Percentiles rank a stretch among this genome's conserved stretches.
Conservation (phyloP, 2,888 invertebrate genomes). For the Cheilosia variabilis region DNA sequence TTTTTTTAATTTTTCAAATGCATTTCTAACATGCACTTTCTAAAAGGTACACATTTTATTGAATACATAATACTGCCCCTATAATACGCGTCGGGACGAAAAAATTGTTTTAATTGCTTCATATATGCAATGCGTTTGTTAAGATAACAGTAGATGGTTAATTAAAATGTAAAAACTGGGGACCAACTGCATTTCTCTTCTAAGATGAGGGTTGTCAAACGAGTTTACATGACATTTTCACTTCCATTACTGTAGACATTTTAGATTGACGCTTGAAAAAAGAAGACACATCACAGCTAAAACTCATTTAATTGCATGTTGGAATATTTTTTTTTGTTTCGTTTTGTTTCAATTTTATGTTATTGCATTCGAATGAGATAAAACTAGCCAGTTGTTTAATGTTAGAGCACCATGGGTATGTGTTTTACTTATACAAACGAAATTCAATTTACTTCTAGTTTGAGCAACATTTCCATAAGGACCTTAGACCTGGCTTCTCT, state of each 20-base stretch:
- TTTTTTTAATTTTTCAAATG: not conserved
- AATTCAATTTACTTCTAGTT: not conserved
- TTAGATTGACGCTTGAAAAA: constrained; percentile 13
- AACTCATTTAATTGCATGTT: not conserved
- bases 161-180: constrained; percentile 36
- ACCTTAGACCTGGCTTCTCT: too few species aligned
- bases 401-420: not conserved
- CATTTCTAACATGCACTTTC: constrained; percentile 5
- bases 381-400: not conserved
- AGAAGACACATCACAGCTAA: not conserved
- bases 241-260: constrained; percentile 26
- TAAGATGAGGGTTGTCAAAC: constrained; percentile 49
- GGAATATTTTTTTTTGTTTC: not conserved
- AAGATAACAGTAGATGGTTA: constrained; percentile 43
- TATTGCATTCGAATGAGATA: not conserved
- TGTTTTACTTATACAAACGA: not conserved
- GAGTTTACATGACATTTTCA: constrained; percentile 9
- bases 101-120: constrained; percentile 46
- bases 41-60: constrained; percentile 1
- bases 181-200: constrained; percentile 26
- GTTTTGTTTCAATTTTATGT: not conserved
- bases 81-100: constrained; percentile 9
- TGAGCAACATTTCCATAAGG: not conserved
- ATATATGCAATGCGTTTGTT: constrained; percentile 22
- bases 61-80: constrained; percentile 3